Percentiles rank a stretch among this genome's conserved stretches.
These are phyloP conservation scores for Idaea aversata DNA, from an alignment of 2,888 invertebrate species.

Conservation along the genomic window DNA sequence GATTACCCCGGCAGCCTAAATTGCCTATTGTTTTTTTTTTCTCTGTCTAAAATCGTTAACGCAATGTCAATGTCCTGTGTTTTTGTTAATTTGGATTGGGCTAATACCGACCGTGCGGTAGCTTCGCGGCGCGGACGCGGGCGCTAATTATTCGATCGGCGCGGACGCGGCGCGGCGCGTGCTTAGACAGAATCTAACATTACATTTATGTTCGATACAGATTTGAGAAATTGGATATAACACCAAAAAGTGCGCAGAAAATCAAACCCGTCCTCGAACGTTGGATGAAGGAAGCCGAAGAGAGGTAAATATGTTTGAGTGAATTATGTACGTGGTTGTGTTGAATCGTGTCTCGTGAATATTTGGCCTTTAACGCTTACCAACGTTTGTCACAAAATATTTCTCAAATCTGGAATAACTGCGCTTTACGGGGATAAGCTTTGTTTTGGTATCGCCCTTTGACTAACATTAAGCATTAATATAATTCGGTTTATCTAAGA, in stretches of 20 bases:
- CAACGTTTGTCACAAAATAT: constrained; percentile 69
- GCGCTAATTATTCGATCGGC: neutral
- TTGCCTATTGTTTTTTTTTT: constrained; percentile 76
- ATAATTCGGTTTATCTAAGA: constrained; percentile 27
- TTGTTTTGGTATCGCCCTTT: constrained; percentile 45
- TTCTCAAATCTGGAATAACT: constrained; percentile 81
- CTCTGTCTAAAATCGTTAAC: constrained; percentile 70
- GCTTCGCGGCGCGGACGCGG: constrained; percentile 34
- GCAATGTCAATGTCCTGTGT: constrained; percentile 86
- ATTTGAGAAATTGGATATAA: constrained; percentile 99
- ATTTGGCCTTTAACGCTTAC: constrained; percentile 78
- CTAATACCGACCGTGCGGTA: constrained; percentile 39
- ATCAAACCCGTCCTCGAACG: constrained; percentile 98
- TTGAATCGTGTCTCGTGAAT: constrained; percentile 69
- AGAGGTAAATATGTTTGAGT: constrained; percentile 87
- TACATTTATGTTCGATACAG: constrained; percentile 83
- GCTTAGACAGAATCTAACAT: constrained; percentile 71
- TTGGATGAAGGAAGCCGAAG: constrained; percentile 99
- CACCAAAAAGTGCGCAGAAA: constrained; percentile 99
- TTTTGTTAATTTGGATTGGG: constrained; percentile 69
- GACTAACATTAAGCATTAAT: constrained; percentile 35
- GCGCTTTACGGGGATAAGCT: constrained; percentile 67
- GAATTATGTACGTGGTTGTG: constrained; percentile 70
- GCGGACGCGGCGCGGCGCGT: constrained; percentile 43
- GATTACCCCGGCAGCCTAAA: constrained; percentile 75